phyloP scores from a whole-genome alignment of 2,113 vertebrate species.

The Perognathus longimembris region DNA sequence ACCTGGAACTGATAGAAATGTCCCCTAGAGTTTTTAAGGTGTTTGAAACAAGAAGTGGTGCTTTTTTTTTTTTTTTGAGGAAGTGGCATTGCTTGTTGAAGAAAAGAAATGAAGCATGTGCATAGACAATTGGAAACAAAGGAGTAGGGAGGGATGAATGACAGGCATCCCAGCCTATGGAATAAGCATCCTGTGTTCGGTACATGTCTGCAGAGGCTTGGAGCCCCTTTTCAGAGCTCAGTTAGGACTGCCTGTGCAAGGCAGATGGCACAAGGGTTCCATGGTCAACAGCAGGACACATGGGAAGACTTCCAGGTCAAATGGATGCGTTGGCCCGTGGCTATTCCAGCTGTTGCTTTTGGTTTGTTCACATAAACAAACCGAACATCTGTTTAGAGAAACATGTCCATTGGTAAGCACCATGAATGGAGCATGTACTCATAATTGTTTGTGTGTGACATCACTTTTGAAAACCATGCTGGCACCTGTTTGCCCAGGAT shows the following conservation, averaged over 20 bases:
- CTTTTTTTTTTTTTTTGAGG: neutral
- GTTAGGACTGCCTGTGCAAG: neutral
- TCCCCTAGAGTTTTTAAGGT: neutral
- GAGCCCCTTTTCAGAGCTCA: neutral
- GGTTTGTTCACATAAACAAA: slow-evolving; percentile 65
- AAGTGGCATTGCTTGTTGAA: neutral
- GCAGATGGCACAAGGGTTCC: neutral
- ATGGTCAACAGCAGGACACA: neutral
- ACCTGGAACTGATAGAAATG: neutral
- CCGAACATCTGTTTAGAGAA: slow-evolving; percentile 57
- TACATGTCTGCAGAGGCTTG: neutral
- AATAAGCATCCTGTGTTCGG: neutral
- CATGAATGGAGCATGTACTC: slow-evolving; percentile 53
- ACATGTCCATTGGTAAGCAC: slow-evolving; percentile 55
- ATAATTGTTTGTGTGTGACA: slow-evolving; percentile 57
- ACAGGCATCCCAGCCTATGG: neutral
- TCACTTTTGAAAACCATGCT: slow-evolving; percentile 64
- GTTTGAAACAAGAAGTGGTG: neutral
- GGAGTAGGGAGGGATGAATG: neutral
- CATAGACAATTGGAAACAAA: neutral
- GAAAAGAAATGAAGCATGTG: neutral
- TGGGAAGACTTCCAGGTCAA: slow-evolving; percentile 62
- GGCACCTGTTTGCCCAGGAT: slow-evolving; percentile 73
- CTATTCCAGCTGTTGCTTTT: slow-evolving; percentile 73
- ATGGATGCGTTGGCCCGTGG: slow-evolving; percentile 56